Evolutionary conservation across 2,113 vertebrate genomes (phyloP), one percentile per base, ranked within the genome.

Genomic region (Rhea americana): DNA sequence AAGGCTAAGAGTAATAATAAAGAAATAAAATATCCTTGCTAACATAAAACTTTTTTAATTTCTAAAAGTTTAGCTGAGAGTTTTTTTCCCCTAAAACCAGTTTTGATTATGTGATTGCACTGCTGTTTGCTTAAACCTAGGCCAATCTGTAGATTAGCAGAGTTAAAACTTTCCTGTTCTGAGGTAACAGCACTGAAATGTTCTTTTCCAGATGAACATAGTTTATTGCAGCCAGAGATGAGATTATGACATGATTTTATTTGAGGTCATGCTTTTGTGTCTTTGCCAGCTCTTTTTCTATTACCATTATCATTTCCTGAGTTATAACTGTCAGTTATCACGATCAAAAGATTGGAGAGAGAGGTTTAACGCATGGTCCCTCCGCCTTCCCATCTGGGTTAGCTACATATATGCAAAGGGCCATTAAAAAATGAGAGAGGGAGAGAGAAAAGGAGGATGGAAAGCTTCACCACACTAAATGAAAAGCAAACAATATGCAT

Each of bases 401-500:
- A 88, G 94, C 95, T 91, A 92, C 95, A 91, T 95, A 92, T 67
- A 81, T 88, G 94, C 95, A 97, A 95, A 97, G 50, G 75, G 47
- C 79, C 82, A 94, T 94, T 86, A 62, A 87, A 93, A 94, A 97
- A 91, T 91, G 91, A 95, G 94, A 94, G 96, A 90, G 53, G 82
- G 80, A 93, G 32, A 93, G 83, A 89, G 79, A 95, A 93, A 93
- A 94, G 84, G 88, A 67, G 66, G 88, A 90, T 94, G 95, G 97
- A 97, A 97, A 85, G 89, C 97, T 97, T 97, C 90, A 93, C 81
- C 97, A 97, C 94, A 95, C 91, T 89, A 97, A 95, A 97, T 97
- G 96, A 98, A 98, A 98, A 97, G 97, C 97, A 96, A 97, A 97
- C 97, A 97, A 96, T 97, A 97, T 97, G 97, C 96, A 97, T 97